Evolutionary conservation across 2,888 invertebrate genomes (phyloP).

Genomic region (Lissocephala sabroskyi): DNA sequence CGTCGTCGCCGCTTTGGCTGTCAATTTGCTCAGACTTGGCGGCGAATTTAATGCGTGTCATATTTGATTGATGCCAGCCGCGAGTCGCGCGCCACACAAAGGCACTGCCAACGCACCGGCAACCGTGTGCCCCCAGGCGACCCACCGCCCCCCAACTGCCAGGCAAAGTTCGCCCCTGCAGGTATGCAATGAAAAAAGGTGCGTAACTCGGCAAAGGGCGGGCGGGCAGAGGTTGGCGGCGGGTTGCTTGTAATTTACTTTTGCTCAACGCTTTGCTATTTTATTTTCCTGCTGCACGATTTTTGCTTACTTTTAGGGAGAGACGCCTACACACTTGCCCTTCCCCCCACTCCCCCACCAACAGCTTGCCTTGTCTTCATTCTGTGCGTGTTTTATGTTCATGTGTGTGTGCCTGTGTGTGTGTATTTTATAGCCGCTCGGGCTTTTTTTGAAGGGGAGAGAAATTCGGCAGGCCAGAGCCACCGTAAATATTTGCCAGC

Average conservation of each 20-base stretch:
- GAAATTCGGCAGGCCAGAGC: no score
- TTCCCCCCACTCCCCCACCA: background rate
- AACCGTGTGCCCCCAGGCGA: constrained; percentile 22
- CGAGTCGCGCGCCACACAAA: background rate
- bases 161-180: constrained; percentile 41
- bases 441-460: no score
- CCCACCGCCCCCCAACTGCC: constrained; percentile 37
- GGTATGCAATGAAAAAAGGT: constrained; percentile 55
- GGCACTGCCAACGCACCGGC: background rate
- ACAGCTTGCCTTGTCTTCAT: no score
- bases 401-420: constrained; percentile 21
- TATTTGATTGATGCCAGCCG: constrained; percentile 56
- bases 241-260: no score
- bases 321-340: background rate
- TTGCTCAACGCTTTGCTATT: background rate
- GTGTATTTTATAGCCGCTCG: constrained; percentile 48
- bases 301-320: background rate
- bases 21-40: constrained; percentile 31
- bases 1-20: no score
- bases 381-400: background rate
- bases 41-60: constrained; percentile 62
- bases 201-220: constrained; percentile 18
- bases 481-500: constrained; percentile 37
- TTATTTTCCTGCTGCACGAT: background rate
- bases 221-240: background rate